Base-by-base conservation (phyloP, 2,797 vertebrate species). In the Semaprochilodus insignis region DNA sequence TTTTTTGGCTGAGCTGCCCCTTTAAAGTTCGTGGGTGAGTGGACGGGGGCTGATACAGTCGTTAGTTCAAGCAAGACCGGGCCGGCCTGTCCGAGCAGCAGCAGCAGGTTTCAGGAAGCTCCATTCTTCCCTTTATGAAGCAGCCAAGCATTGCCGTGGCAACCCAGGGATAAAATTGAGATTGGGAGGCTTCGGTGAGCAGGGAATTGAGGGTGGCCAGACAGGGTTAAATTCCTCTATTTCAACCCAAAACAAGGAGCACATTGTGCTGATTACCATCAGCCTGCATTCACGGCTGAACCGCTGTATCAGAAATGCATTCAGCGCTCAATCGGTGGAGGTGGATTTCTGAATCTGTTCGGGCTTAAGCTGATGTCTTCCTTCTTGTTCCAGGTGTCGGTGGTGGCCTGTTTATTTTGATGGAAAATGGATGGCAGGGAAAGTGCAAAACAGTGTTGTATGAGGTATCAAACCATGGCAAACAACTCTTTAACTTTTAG, bases 41-140 rank as follows among this genome's bases (percentile, higher is more conserved):
- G 89, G 87, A 89, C 31, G 87, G 85, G 83, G 87, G 86, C 87
- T 87, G 93, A 82, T 87, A 86, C 91, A 90, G 85, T 87, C 90
- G 88, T 88, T 85, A 80, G 84, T 78, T 90, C 88, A 94, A 91
- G 95, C 91, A 91, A 94, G 86, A 87, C 69, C 87, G 80, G 80
- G 86, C 85, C 90, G 54, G 78, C 88, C 81, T 59, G 73, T 88
- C 83, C 88, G 82, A 83, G 90, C 89, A 91, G 82, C 89, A 91
- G 82, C 72, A 82, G 86, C 87, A 85, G 92, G 91, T 91, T 93
- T 91, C 88, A 89, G 91, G 90, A 91, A 88, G 84, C 83, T 77
- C 81, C 83, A 71, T 89, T 81, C 88, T 86, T 87, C 84, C 90
- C 93, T 94, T 95, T 95, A 93, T 89, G 89, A 91, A 85, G 85